Evolutionary conservation across 2,113 vertebrate species (phyloP), one percentile per base, ranked within the genome.

Genomic region (Taurulus bubalis): DNA sequence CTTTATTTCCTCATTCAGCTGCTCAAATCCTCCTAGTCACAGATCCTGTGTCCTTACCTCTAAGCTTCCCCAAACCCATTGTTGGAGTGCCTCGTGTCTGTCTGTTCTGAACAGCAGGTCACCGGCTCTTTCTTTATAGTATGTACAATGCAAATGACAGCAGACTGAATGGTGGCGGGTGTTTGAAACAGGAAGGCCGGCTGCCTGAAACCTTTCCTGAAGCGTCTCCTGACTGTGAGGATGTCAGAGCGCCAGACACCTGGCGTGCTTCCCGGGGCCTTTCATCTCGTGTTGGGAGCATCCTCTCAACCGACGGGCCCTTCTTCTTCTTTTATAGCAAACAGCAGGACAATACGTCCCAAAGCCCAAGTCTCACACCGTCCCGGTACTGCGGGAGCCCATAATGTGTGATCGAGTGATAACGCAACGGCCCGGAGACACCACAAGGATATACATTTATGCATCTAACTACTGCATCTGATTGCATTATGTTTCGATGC

Each of bases 71-170:
- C 38, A 47, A 68, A 70, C 3, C 75, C 28, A 87, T 85, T 84
- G 79, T 79, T 24, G 7, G 16, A 68, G 49, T 9, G 24, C 32
- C 84, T 64, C 82, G 77, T 71, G 42, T 40, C 42, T 40, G 71
- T 58, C 53, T 68, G 20, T 56, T 82, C 59, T 32, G 3, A 83
- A 71, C 80, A 90, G 83, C 80, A 79, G 83, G 75, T 79, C 58
- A 49, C 71, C 68, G 70, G 16, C 34, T 30, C 80, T 84, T 85
- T 85, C 58, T 77, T 76, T 85, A 77, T 47, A 53, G 53, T 77
- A 77, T 56, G 80, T 70, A 79, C 75, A 88, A 87, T 79, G 74
- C 51, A 81, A 84, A 83, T 75, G 79, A 83, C 65, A 83, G 71
- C 49, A 59, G 64, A 55, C 34, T 81, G 79, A 82, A 66, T 78